Evolutionary conservation across 2,113 vertebrate species (phyloP).

Genomic region (Melanerpes aurifrons): DNA sequence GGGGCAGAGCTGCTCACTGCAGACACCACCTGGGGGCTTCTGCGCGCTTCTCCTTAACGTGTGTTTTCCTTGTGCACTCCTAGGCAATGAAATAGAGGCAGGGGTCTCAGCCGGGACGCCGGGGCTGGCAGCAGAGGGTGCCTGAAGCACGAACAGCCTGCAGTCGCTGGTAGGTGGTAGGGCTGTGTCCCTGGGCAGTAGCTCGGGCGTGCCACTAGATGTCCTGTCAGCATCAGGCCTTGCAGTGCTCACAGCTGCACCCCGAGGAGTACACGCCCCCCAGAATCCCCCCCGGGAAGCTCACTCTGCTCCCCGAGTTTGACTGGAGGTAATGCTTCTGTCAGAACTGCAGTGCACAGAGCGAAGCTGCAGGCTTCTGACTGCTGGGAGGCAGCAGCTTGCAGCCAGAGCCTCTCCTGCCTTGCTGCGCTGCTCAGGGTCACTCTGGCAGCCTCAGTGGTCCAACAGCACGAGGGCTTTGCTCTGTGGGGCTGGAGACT

Average conservation of each 20-base stretch:
- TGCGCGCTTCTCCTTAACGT: background rate
- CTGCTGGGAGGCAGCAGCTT: background rate
- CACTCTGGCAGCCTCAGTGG: too few relatives aligned
- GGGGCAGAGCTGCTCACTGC: background rate
- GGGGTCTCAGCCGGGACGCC: background rate
- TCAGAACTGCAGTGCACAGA: background rate
- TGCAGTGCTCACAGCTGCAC: accelerated
- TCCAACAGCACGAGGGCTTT: background rate
- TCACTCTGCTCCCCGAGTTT: background rate
- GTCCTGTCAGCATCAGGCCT: constrained; percentile 45
- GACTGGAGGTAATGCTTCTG: background rate
- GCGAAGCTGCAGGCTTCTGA: background rate
- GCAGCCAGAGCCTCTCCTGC: background rate
- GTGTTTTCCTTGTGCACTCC: background rate
- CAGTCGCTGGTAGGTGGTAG: background rate
- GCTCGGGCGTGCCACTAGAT: constrained; percentile 8
- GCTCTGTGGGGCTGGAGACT: accelerated
- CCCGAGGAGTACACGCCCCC: accelerated
- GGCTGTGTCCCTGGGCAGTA: background rate
- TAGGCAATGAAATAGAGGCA: background rate
- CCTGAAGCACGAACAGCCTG: background rate
- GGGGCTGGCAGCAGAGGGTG: background rate
- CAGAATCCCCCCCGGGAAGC: background rate
- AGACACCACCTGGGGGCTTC: background rate
- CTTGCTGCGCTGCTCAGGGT: background rate